These are phyloP conservation scores for Cinclus cinclus DNA, from an alignment of 2,113 vertebrate species.

Conservation along the genomic window DNA sequence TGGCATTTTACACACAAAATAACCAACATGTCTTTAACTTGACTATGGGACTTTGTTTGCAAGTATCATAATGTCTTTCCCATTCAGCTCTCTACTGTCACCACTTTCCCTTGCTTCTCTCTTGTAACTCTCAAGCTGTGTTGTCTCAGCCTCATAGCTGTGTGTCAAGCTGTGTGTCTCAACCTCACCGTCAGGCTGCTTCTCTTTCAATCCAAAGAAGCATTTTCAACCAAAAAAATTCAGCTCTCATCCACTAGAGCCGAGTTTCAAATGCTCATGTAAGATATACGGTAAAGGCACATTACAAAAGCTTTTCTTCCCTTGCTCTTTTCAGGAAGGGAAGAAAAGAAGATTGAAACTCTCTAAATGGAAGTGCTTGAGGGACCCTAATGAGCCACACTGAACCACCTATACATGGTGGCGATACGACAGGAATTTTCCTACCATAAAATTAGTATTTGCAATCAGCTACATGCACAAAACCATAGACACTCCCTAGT, in stretches of 20 bases:
- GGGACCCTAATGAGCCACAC: background rate
- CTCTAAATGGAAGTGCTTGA: background rate
- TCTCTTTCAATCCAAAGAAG: background rate
- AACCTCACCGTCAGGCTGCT: background rate
- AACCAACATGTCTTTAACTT: background rate
- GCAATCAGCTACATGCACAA: background rate
- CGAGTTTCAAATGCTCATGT: rapidly evolving
- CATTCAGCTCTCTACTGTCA: background rate
- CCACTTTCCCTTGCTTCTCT: background rate
- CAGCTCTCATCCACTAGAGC: background rate
- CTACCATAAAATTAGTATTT: background rate
- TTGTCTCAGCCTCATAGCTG: background rate
- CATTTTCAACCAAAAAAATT: background rate
- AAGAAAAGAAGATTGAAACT: background rate
- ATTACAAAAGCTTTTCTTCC: background rate
- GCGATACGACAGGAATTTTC: background rate
- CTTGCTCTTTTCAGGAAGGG: background rate
- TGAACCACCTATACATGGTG: background rate
- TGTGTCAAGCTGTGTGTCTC: no score
- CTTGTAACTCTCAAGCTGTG: background rate
- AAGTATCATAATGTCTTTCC: background rate
- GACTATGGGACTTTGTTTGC: background rate
- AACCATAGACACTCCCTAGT: background rate
- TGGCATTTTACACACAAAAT: background rate
- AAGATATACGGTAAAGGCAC: background rate